phyloP scores from a whole-genome alignment of 2,113 vertebrate genomes.

The Erythrocercus mccallii region DNA sequence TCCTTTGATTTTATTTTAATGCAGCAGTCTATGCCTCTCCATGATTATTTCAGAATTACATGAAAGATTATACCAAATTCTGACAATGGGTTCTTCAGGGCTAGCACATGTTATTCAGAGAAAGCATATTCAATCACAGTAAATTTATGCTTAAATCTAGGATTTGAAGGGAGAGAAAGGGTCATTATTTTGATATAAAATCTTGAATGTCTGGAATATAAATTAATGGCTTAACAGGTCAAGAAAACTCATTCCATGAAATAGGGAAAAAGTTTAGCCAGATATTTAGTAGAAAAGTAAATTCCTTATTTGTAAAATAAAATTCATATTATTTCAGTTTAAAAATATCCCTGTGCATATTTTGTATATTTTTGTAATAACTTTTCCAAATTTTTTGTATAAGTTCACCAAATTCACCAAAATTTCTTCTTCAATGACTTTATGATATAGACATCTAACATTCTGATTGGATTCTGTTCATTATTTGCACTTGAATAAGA shows the following conservation, averaged over 20 bases:
- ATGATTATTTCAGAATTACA: not conserved
- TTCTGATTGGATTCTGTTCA: not conserved
- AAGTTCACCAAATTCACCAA: not conserved
- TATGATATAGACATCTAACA: not conserved
- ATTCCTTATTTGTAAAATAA: not conserved
- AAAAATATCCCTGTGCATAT: not conserved
- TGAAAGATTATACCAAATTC: not conserved
- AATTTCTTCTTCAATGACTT: not conserved
- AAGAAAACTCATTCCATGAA: not conserved
- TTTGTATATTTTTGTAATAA: not conserved
- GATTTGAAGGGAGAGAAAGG: not conserved
- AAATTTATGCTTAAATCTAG: not conserved
- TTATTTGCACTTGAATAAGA: not conserved
- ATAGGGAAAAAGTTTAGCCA: not conserved
- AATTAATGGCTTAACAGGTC: not conserved
- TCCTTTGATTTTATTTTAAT: constrained; percentile 22
- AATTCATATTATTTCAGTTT: not conserved
- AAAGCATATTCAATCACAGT: not conserved
- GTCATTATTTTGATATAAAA: not conserved
- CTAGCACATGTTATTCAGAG: not conserved
- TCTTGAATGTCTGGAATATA: not conserved
- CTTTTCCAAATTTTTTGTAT: not conserved
- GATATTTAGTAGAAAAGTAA: not conserved
- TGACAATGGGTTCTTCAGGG: not conserved
- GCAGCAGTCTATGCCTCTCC: not conserved